Evolutionary conservation across 2,888 invertebrate genomes (phyloP), one percentile per base, ranked within the genome.

Genomic region (Agriotes lineatus): DNA sequence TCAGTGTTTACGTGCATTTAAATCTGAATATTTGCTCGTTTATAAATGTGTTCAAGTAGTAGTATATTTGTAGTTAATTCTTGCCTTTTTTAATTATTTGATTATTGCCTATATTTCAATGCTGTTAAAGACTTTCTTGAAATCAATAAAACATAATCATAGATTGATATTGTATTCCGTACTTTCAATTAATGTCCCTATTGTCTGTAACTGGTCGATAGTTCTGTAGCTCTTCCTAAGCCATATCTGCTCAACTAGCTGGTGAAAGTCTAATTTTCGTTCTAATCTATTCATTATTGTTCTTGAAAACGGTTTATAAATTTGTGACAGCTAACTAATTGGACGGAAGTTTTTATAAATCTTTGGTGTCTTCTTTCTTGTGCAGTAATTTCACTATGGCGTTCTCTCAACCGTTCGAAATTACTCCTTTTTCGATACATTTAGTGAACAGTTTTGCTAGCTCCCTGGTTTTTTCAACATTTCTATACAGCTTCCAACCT

Each of bases 31-130:
- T 19, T 45, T 14, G 42, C 42, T 45, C 45, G 18, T 22, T 45
- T 45, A 45, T 45, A 45, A 45, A 45, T 45, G 18, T 45, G 20
- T n/a, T 45, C 42, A 14, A 16, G n/a, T 42, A 42, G 1, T 4
- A 42, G 16, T 42, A 42, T 42, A 42, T 45, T 12, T 45, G 20
- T 45, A 45, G 19, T 45, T 20, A 7, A 45, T 18, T 45, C 18
- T 18, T 44, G 44, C 18, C 14, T 44, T 44, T 44, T 44, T 45
- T n/a, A n/a, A 12, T 18, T 9, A 7, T 45, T 45, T 45, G 3
- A 19, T 44, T 44, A 44, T n/a, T 44, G 44, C 44, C 45, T 20
- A 45, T 16, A 45, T 19, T 45, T 45, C 45, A 22, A 45, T 45
- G 3, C 45, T 45, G 1, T 45, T 20, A 18, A 22, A 45, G n/a